Percentiles rank a stretch among this genome's conserved stretches.
Evolutionary conservation across 1,140 invertebrate genomes (phyloP).

Genomic region (Planococcus citri): DNA sequence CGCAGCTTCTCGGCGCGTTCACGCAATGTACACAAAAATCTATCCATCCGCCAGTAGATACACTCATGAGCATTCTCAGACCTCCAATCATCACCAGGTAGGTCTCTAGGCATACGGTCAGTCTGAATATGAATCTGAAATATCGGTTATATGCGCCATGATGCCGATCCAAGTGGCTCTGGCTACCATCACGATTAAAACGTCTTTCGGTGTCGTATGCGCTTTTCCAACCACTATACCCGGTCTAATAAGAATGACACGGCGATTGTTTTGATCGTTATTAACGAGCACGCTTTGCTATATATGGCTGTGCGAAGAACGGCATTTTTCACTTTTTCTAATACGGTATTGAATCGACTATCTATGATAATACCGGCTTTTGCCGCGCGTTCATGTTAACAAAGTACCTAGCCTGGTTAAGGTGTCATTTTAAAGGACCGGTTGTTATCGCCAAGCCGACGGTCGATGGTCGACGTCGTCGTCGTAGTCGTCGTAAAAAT

Average conservation of each 20-base stretch:
- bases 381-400: neutral
- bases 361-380: neutral
- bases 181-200: neutral
- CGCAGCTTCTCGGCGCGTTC: neutral
- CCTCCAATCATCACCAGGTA: too few relatives aligned
- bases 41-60: neutral
- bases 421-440: neutral
- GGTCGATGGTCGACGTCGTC: too few relatives aligned
- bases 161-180: neutral
- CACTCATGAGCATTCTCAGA: too few relatives aligned
- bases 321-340: slow-evolving; percentile 13
- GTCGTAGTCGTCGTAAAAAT: too few relatives aligned
- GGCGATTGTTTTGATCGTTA: slow-evolving; percentile 14
- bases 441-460: neutral
- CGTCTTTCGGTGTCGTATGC: neutral
- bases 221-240: neutral
- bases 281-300: slow-evolving; percentile 16
- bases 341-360: neutral
- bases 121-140: too few relatives aligned
- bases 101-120: too few relatives aligned
- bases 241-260: slow-evolving; percentile 11
- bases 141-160: neutral
- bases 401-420: neutral
- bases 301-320: slow-evolving; percentile 3
- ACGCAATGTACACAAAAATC: neutral